These are phyloP conservation scores for Hydropsyche tenuis DNA, from an alignment of 1,140 invertebrate species.

Conservation along the genomic window DNA sequence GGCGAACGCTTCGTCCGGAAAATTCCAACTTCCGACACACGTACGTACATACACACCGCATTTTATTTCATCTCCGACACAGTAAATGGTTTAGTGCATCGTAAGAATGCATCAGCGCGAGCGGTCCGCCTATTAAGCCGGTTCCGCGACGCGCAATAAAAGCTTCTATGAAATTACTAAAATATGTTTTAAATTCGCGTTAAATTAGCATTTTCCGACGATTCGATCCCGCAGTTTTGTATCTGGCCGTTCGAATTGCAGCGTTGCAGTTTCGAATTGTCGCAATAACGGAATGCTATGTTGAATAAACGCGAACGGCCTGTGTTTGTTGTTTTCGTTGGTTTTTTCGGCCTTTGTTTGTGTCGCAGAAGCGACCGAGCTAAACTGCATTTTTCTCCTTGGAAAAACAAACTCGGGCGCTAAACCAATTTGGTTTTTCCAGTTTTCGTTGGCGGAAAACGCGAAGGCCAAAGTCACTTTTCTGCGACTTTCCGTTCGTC, in stretches of 20 bases:
- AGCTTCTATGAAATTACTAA: too few relatives aligned
- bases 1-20: conserved; percentile 21
- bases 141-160: too few relatives aligned
- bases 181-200: too few relatives aligned
- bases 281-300: neutral
- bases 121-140: neutral
- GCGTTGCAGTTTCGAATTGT: neutral
- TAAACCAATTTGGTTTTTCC: conserved; percentile 37
- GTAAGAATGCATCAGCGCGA: conserved; percentile 15
- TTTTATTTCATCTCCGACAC: conserved; percentile 25
- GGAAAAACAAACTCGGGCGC: conserved; percentile 30
- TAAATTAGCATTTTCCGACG: too few relatives aligned
- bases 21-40: conserved; percentile 10
- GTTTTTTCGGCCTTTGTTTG: conserved; percentile 9
- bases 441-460: neutral
- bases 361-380: conserved; percentile 2
- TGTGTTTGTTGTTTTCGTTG: neutral
- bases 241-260: neutral
- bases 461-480: conserved; percentile 3
- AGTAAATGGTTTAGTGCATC: conserved; percentile 16
- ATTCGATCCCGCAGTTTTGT: too few relatives aligned
- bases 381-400: conserved; percentile 20
- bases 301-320: conserved; percentile 4
- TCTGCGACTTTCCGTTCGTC: too few relatives aligned
- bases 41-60: neutral